Evolutionary conservation across 2,113 vertebrate species (phyloP).

Genomic region (cat (Felis catus)): DNA sequence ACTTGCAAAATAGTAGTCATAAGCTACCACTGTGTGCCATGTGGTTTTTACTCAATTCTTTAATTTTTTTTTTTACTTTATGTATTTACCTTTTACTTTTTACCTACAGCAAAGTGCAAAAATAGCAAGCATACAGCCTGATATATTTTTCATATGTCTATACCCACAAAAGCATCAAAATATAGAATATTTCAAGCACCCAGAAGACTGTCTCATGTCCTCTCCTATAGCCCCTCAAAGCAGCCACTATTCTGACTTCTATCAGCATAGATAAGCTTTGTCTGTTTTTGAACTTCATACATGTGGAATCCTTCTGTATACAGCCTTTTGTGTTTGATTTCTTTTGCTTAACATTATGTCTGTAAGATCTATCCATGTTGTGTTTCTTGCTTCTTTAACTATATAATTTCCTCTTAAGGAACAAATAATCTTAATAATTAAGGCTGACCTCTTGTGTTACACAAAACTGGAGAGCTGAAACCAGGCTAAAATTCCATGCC

Average conservation of each 20-base stretch:
- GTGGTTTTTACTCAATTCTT: background rate
- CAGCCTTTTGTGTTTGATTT: background rate
- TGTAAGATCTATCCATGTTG: background rate
- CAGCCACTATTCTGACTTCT: background rate
- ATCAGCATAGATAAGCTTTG: background rate
- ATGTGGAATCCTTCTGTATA: background rate
- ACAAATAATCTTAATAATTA: background rate
- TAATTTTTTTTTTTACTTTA: background rate
- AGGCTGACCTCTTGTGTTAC: background rate
- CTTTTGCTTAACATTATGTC: background rate
- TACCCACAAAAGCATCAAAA: background rate
- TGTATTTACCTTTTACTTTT: background rate
- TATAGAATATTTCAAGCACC: background rate
- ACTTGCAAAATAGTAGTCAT: constrained; percentile 49
- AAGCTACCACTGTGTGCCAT: background rate
- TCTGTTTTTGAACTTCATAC: background rate
- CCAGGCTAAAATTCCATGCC: background rate
- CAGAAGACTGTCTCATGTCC: background rate
- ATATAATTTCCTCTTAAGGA: background rate
- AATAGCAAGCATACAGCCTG: background rate
- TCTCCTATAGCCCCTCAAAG: background rate
- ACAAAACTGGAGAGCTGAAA: background rate
- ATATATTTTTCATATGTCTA: background rate
- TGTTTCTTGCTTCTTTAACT: background rate
- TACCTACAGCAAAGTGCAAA: background rate